phyloP scores from a whole-genome alignment of 2,888 invertebrate genomes.

The Reticulitermes lucifugus region DNA sequence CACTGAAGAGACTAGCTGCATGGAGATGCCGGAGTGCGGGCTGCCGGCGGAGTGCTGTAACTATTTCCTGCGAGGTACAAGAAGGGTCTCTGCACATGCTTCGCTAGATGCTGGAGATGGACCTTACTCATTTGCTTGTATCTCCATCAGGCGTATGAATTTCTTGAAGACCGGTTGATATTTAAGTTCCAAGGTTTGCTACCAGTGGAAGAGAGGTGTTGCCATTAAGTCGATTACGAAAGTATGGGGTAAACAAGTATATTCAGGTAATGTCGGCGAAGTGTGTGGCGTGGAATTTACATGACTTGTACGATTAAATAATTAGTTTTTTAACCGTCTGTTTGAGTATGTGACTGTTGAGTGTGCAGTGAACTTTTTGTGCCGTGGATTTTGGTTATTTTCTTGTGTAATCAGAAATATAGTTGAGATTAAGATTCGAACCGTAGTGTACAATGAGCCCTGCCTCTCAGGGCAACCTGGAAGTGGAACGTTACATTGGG shows the following conservation, averaged over 20 bases:
- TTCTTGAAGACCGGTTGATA: background rate
- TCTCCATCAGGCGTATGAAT: background rate
- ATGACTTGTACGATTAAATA: background rate
- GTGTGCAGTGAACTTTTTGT: background rate
- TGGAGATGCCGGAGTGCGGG: background rate
- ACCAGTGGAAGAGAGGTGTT: background rate
- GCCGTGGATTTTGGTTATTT: background rate
- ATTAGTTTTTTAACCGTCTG: too few relatives aligned
- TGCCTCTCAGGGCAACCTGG: conserved; percentile 71
- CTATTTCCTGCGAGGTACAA: too few relatives aligned
- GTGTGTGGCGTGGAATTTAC: background rate
- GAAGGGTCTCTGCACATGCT: background rate
- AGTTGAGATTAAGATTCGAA: background rate
- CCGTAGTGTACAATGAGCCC: conserved; percentile 73
- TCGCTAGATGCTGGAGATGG: background rate
- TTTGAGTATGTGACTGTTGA: background rate
- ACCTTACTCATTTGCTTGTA: background rate
- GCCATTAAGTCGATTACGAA: background rate
- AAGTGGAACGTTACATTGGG: conserved; percentile 74
- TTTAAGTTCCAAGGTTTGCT: too few relatives aligned
- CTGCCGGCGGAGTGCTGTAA: background rate
- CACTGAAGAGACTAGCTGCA: too few relatives aligned
- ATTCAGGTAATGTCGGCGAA: background rate
- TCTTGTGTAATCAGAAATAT: background rate
- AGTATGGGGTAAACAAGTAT: conserved; percentile 45